Evolutionary conservation across 2,797 vertebrate species (phyloP), one percentile per base, ranked within the genome.

Genomic region (Ctenopoma kingsleyae): DNA sequence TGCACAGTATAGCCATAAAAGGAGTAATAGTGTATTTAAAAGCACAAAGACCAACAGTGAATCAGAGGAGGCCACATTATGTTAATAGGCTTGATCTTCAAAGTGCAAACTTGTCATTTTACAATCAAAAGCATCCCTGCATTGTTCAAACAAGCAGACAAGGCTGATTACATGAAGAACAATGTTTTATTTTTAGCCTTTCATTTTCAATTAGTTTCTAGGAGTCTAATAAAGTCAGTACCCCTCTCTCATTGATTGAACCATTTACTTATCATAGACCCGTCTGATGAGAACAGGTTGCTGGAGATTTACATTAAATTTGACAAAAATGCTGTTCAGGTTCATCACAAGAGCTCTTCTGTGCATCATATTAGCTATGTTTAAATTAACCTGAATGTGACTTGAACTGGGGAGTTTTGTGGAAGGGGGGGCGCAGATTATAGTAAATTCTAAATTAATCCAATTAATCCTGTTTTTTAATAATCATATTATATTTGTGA

Each of bases 31-130:
- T 36, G 52, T 52, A 20, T 20, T 13, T 27, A 32, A 52, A 32
- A 58, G 25, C 61, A 25, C 38, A 61, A 54, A 50, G 13, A 13
- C 7, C 17, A 56, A 47, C 40, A 49, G 35, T 23, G 43, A 52
- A 30, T 40, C 23, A 49, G 27, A 22, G 20, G 15, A 54, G 53
- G 55, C 63, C 12, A 36, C 8, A 59, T 75, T 36, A 67, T 55
- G 49, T 41, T 72, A 65, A 73, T 49, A 70, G 52, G 56, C 50
- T 59, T 81, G 74, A 73, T 69, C 69, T 69, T 78, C 63, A 72
- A 67, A 70, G 38, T 23, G 25, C 11, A 10, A 40, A 65, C 59
- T 55, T 55, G 48, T 58, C 49, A 20, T 60, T 46, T 50, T 27
- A 62, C 19, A 44, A 30, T 68, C 66, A 35, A 43, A 56, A 43